phyloP scores from a whole-genome alignment of 2,888 invertebrate species.

The Ornithoptera priamus region DNA sequence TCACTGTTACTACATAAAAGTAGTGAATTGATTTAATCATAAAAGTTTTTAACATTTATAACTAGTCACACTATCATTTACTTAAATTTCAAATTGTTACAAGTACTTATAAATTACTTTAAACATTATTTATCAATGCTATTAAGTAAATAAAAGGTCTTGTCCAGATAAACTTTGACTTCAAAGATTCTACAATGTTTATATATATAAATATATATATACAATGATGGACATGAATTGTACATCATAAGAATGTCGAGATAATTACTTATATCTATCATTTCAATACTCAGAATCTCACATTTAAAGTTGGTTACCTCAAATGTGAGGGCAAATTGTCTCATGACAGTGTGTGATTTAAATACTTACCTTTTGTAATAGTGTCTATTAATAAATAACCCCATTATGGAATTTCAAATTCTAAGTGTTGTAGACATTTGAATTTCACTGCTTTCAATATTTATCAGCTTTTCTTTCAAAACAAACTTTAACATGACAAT shows the following conservation, averaged over 20 bases:
- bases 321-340: conserved; percentile 12
- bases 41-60: conserved; percentile 19
- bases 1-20: conserved; percentile 7
- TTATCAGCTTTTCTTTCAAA: conserved; percentile 8
- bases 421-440: background rate
- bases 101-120: background rate
- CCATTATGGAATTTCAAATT: conserved; percentile 8
- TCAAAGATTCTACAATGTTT: conserved; percentile 12
- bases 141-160: conserved; percentile 9
- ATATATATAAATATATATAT: background rate
- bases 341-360: conserved; percentile 22
- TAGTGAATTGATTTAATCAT: conserved; percentile 17
- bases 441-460: background rate
- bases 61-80: conserved; percentile 24
- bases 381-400: conserved; percentile 14
- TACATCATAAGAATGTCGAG: conserved; percentile 3
- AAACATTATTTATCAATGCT: conserved; percentile 10
- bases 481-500: conserved; percentile 13
- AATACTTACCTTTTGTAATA: conserved; percentile 9
- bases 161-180: conserved; percentile 9
- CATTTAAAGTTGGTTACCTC: conserved; percentile 2
- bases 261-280: conserved; percentile 3
- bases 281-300: conserved; percentile 24
- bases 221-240: background rate
- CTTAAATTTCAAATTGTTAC: conserved; percentile 16